Conservation (phyloP, 2,888 invertebrate genomes). For the Gnatocerus cornutus region DNA sequence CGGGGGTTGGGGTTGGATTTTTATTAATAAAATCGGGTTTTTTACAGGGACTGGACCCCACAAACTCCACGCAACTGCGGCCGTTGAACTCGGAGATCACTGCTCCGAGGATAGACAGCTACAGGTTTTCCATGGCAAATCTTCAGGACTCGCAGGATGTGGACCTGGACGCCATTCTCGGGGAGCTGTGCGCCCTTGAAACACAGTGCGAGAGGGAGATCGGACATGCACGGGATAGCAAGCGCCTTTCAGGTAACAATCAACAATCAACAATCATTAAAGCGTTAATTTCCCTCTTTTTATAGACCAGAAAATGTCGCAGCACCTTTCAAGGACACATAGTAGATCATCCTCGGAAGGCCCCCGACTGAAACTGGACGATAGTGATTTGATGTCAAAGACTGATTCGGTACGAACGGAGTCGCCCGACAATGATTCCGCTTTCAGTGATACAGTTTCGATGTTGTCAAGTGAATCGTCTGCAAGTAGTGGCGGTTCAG, state of each 20-base stretch:
- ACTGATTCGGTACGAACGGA: constrained; percentile 81
- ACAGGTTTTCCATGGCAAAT: constrained; percentile 96
- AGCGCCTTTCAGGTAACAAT: constrained; percentile 67
- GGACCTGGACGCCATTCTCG: constrained; percentile 96
- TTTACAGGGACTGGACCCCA: constrained; percentile 82
- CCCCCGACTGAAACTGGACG: constrained; percentile 68
- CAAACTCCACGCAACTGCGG: constrained; percentile 74
- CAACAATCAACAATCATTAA: neutral
- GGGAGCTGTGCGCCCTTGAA: constrained; percentile 95
- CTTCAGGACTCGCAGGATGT: constrained; percentile 97
- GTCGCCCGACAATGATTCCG: constrained; percentile 98
- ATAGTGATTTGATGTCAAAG: constrained; percentile 65
- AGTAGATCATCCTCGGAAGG: constrained; percentile 71
- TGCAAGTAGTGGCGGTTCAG: constrained; percentile 89
- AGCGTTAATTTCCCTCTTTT: constrained; percentile 14
- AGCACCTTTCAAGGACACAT: constrained; percentile 68
- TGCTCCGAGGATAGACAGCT: constrained; percentile 90
- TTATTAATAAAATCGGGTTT: constrained; percentile 38
- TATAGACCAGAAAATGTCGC: constrained; percentile 66
- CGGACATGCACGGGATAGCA: constrained; percentile 68
- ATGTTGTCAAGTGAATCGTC: constrained; percentile 95
- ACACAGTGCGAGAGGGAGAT: constrained; percentile 77
- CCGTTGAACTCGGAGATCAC: constrained; percentile 82
- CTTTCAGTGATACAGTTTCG: constrained; percentile 97
- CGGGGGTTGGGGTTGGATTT: neutral